Evolutionary conservation across 1,140 invertebrate species (phyloP).

Genomic region (Tetranychus urticae): DNA sequence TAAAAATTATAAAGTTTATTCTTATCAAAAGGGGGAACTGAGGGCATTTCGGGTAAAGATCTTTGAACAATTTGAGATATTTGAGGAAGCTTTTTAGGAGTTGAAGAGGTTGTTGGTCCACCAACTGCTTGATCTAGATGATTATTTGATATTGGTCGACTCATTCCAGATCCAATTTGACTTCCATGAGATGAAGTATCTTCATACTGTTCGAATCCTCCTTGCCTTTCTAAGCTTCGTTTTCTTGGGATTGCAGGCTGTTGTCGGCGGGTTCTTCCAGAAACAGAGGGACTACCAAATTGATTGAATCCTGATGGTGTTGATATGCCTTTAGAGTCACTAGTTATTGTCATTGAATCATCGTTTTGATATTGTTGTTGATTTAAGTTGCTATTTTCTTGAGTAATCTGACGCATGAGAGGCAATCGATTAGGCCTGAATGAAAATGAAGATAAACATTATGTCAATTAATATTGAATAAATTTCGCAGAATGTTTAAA

Average conservation of each 20-base stretch:
- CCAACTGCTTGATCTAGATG: slow-evolving; percentile 17
- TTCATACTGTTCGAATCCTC: slow-evolving; percentile 29
- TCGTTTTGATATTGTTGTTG: background rate
- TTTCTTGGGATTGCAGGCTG: slow-evolving; percentile 24
- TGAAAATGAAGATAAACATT: background rate
- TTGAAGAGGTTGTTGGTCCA: slow-evolving; percentile 12
- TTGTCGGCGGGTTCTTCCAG: background rate
- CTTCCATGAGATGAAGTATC: slow-evolving; percentile 21
- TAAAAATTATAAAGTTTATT: slow-evolving; percentile 8
- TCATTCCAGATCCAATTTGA: slow-evolving; percentile 13
- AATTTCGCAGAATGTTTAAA: no score
- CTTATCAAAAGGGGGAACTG: slow-evolving; percentile 13
- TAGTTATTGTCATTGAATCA: background rate
- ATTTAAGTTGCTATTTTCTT: background rate
- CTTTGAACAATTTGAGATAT: slow-evolving; percentile 20
- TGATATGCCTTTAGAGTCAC: background rate
- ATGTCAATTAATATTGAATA: no score
- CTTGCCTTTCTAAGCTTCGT: slow-evolving; percentile 52
- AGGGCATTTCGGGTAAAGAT: slow-evolving; percentile 6
- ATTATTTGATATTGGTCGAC: slow-evolving; percentile 15
- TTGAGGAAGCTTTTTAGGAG: slow-evolving; percentile 13
- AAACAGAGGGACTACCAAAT: background rate
- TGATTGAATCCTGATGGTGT: background rate
- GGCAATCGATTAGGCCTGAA: background rate
- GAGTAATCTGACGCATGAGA: background rate